These are phyloP conservation scores for Chionoecetes opilio DNA, from an alignment of 1,140 invertebrate species.

Conservation along the genomic window DNA sequence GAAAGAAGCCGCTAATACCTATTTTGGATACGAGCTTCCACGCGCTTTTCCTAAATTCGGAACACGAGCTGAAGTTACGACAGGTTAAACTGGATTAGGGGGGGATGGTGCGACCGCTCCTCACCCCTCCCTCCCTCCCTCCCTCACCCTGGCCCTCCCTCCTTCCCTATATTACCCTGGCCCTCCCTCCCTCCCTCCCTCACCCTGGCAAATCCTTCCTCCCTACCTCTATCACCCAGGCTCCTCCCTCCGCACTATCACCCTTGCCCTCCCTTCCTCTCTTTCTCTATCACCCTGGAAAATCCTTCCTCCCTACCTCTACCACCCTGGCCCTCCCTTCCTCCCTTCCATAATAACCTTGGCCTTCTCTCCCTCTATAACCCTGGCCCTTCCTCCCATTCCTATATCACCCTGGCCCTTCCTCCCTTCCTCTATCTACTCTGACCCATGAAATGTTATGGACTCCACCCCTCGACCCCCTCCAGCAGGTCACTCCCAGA, in stretches of 20 bases:
- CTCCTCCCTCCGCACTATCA: neutral
- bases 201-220: neutral
- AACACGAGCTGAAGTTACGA: slow-evolving; percentile 8
- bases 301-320: neutral
- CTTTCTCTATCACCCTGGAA: neutral
- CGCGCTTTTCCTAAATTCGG: neutral
- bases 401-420: neutral
- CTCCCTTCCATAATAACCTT: no score
- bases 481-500: neutral
- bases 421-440: neutral
- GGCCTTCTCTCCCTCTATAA: neutral
- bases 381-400: neutral
- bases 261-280: neutral
- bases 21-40: neutral
- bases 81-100: slow-evolving; percentile 19
- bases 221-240: neutral
- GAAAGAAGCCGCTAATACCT: neutral
- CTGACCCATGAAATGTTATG: neutral
- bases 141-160: neutral
- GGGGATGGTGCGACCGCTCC: neutral
- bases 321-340: neutral
- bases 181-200: neutral
- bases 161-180: neutral
- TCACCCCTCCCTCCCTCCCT: neutral
- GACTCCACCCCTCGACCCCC: neutral